These are phyloP conservation scores for Urocyon cinereoargenteus DNA, from an alignment of 2,797 vertebrate species.

Conservation along the genomic window DNA sequence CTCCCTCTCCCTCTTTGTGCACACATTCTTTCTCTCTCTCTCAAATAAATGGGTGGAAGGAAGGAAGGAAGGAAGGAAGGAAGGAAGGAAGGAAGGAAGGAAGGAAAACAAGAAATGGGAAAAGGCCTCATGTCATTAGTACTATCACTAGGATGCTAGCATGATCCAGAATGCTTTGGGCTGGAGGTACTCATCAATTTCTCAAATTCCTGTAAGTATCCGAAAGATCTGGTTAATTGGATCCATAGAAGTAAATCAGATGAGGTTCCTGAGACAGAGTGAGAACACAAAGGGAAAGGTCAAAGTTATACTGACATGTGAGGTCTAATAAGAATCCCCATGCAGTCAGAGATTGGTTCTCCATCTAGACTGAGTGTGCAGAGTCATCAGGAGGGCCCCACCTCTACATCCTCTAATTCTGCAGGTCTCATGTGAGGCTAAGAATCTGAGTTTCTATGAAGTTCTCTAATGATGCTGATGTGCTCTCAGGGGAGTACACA, in stretches of 20 bases:
- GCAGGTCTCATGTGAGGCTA: background rate
- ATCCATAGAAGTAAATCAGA: background rate
- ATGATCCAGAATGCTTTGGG: background rate
- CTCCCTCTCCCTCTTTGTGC: no score
- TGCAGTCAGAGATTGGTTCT: background rate
- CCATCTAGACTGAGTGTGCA: background rate
- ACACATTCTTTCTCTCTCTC: no score
- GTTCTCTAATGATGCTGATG: background rate
- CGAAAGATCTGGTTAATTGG: constrained; percentile 34
- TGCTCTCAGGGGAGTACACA: background rate
- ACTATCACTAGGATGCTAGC: background rate
- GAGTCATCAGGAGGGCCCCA: background rate
- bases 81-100: no score
- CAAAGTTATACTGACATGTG: background rate
- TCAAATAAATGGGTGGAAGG: no score
- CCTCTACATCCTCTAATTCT: background rate
- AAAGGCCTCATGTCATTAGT: background rate
- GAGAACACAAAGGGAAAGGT: background rate
- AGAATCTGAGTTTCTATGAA: background rate
- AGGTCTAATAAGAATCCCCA: background rate
- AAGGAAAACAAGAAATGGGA: background rate
- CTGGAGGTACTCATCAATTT: background rate
- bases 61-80: no score
- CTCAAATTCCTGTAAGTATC: background rate
- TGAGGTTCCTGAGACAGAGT: background rate